phyloP scores from a whole-genome alignment of 2,888 invertebrate species.

The Cinara cedri region DNA sequence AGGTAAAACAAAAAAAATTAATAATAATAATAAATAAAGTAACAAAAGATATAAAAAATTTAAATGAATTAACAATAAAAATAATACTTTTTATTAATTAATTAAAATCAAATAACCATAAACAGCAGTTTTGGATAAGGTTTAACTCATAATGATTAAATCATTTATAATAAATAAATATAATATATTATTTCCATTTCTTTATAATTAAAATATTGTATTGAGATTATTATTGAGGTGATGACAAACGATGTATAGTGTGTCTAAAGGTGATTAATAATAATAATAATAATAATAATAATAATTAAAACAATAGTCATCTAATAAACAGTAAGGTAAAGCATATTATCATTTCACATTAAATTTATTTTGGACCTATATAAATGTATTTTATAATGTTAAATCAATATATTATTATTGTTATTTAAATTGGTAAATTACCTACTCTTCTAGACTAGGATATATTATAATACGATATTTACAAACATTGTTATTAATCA shows the following conservation, averaged over 20 bases:
- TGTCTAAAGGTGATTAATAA: conserved; percentile 24
- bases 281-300: conserved; percentile 8
- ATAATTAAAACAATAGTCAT: conserved; percentile 2
- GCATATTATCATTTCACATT: conserved; percentile 38
- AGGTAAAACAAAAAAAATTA: conserved; percentile 5
- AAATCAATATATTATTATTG: conserved; percentile 23
- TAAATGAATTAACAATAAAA: conserved; percentile 53
- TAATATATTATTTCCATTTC: conserved; percentile 21
- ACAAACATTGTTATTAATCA: conserved; percentile 27
- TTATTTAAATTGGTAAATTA: conserved; percentile 44
- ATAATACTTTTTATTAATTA: conserved; percentile 52
- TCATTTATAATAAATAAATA: not conserved
- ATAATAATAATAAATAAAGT: conserved; percentile 43
- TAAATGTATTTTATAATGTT: conserved; percentile 29
- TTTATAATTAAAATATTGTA: conserved; percentile 21
- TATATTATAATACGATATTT: conserved; percentile 43
- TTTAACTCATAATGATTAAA: conserved; percentile 15
- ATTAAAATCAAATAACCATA: conserved; percentile 47
- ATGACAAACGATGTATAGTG: conserved; percentile 29
- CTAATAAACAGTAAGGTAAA: conserved; percentile 36
- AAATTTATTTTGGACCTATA: conserved; percentile 34
- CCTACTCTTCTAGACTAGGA: conserved; percentile 45
- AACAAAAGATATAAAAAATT: conserved; percentile 56
- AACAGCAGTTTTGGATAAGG: conserved; percentile 30
- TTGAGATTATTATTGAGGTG: conserved; percentile 32